Percentiles rank a stretch among this genome's conserved stretches.
phyloP scores from a whole-genome alignment of 2,797 vertebrate genomes.

The Sitta carolinensis region DNA sequence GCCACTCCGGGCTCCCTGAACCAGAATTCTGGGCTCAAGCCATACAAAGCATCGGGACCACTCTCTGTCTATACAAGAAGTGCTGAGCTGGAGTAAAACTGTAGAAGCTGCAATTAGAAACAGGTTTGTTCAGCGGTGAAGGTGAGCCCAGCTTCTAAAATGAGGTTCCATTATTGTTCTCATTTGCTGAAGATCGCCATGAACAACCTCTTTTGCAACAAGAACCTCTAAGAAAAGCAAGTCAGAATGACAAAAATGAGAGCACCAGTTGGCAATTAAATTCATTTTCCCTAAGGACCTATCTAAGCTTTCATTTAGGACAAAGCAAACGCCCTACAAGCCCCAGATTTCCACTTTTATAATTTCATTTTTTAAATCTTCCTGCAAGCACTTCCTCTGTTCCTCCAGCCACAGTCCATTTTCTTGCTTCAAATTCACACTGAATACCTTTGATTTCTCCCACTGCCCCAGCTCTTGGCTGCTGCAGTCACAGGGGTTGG shows the following conservation, averaged over 20 bases:
- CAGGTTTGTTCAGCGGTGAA: background rate
- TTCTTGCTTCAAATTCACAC: background rate
- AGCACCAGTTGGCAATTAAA: background rate
- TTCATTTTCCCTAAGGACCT: background rate
- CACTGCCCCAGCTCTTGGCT: background rate
- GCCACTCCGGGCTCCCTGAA: background rate
- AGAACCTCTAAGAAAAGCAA: background rate
- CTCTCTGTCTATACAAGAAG: background rate
- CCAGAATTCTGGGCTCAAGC: background rate
- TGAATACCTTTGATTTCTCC: background rate
- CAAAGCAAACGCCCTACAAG: background rate
- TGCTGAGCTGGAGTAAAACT: accelerated
- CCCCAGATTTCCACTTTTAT: background rate
- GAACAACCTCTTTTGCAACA: background rate
- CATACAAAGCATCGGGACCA: accelerated
- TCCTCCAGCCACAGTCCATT: background rate
- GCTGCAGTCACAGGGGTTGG: background rate
- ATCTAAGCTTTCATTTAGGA: background rate
- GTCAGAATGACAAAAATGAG: background rate
- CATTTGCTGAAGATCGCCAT: background rate
- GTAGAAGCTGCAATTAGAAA: background rate
- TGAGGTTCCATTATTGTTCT: background rate
- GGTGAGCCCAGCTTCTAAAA: background rate
- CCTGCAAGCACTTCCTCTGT: background rate
- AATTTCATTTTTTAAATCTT: background rate